Conservation (phyloP, 2,888 invertebrate species). For the Campoletis raptor region DNA sequence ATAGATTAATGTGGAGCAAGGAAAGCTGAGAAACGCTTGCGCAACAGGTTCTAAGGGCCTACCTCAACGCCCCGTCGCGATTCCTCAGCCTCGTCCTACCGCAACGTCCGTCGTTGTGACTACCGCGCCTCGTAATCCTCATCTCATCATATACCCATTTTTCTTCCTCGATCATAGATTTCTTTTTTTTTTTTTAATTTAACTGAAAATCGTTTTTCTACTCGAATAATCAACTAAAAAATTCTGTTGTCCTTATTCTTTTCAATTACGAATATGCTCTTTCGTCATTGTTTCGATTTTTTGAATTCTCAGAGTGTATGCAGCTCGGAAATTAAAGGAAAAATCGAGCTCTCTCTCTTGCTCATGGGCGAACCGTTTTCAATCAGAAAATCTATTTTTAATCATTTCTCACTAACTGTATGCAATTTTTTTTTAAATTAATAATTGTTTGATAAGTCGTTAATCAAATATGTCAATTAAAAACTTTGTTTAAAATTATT, state of each 20-base stretch:
- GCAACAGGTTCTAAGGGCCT: conserved; percentile 78
- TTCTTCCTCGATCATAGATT: neutral
- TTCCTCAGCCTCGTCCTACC: conserved; percentile 72
- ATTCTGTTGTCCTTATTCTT: neutral
- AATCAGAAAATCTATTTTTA: too few relatives aligned
- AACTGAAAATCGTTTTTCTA: neutral
- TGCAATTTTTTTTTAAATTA: too few relatives aligned
- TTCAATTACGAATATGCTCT: neutral
- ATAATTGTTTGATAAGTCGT: too few relatives aligned
- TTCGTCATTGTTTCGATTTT: neutral
- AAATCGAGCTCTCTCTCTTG: neutral
- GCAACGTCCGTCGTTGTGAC: conserved; percentile 57
- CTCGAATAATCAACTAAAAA: neutral
- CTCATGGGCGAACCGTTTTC: neutral
- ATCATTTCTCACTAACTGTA: too few relatives aligned
- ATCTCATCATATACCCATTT: conserved; percentile 41
- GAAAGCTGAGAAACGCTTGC: conserved; percentile 66
- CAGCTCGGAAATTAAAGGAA: neutral
- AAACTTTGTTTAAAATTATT: too few relatives aligned
- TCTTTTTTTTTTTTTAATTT: neutral
- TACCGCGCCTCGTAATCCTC: conserved; percentile 43
- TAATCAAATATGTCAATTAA: too few relatives aligned
- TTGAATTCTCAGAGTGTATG: neutral
- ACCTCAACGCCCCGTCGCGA: conserved; percentile 71
- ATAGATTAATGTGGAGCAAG: conserved; percentile 16